Conservation (phyloP, 2,888 invertebrate species). For the Sisyra nigra region DNA sequence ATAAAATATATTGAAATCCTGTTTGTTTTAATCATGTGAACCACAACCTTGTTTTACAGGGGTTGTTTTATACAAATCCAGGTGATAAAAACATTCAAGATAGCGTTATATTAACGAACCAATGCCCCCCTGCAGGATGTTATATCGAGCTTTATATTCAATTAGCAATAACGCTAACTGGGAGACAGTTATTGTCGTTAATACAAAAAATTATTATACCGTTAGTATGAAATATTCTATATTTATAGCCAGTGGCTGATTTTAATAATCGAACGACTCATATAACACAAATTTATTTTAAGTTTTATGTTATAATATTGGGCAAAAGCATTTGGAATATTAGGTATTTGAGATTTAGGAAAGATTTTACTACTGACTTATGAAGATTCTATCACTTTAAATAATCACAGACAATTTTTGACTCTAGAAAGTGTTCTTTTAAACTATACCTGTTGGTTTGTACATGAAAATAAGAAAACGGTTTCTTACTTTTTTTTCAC, state of each 20-base stretch:
- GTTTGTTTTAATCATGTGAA: background rate
- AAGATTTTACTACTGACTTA: too few relatives aligned
- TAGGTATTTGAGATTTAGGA: too few relatives aligned
- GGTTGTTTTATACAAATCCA: conserved; percentile 29
- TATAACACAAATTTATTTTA: too few relatives aligned
- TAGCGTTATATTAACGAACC: conserved; percentile 21
- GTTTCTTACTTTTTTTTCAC: too few relatives aligned
- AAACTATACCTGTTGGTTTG: too few relatives aligned
- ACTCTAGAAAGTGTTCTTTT: too few relatives aligned
- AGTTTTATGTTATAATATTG: too few relatives aligned
- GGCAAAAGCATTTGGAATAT: too few relatives aligned
- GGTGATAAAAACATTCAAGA: conserved; percentile 20
- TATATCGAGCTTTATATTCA: conserved; percentile 38
- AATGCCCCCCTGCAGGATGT: conserved; percentile 35
- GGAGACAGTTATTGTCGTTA: conserved; percentile 35
- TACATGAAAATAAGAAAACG: too few relatives aligned
- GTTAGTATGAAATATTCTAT: conserved; percentile 25
- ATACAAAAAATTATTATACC: conserved; percentile 30
- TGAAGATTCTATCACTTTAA: too few relatives aligned
- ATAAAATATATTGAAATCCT: background rate
- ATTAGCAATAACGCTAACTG: conserved; percentile 36
- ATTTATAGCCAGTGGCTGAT: background rate
- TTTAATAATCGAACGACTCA: conserved; percentile 3
- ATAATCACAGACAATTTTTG: too few relatives aligned
- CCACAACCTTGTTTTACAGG: conserved; percentile 22